Percentiles rank a stretch among this genome's conserved stretches.
These are phyloP conservation scores for Vimba vimba DNA, from an alignment of 2,113 vertebrate species.

Conservation along the genomic window DNA sequence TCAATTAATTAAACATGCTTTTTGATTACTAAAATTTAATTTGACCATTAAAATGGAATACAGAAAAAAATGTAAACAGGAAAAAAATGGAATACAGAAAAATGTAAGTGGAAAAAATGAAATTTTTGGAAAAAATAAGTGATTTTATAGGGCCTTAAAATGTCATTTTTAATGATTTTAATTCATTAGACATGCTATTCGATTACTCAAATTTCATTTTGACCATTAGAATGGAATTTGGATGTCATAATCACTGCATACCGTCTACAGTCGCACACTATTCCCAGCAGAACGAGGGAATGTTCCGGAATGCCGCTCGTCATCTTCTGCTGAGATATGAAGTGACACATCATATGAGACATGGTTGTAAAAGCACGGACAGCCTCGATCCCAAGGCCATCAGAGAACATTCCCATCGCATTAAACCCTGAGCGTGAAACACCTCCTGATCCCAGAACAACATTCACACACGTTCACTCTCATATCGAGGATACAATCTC, in stretches of 20 bases:
- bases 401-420: neutral
- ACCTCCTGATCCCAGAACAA: neutral
- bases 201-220: neutral
- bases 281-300: neutral
- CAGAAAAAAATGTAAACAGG: neutral
- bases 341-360: slow-evolving; percentile 18
- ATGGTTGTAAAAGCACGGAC: neutral
- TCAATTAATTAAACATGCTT: neutral
- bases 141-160: no score
- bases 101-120: neutral
- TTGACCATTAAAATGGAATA: neutral
- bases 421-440: neutral
- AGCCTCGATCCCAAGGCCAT: neutral
- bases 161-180: neutral
- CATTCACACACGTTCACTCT: neutral
- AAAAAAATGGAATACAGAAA: neutral
- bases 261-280: neutral
- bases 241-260: neutral
- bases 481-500: neutral
- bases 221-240: neutral
- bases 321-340: neutral
- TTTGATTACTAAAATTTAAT: neutral
- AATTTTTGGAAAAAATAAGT: no score
- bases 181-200: neutral
- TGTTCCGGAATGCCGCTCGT: neutral